These are phyloP conservation scores for Otocyon megalotis DNA, from an alignment of 2,113 vertebrate genomes.

Conservation along the genomic window DNA sequence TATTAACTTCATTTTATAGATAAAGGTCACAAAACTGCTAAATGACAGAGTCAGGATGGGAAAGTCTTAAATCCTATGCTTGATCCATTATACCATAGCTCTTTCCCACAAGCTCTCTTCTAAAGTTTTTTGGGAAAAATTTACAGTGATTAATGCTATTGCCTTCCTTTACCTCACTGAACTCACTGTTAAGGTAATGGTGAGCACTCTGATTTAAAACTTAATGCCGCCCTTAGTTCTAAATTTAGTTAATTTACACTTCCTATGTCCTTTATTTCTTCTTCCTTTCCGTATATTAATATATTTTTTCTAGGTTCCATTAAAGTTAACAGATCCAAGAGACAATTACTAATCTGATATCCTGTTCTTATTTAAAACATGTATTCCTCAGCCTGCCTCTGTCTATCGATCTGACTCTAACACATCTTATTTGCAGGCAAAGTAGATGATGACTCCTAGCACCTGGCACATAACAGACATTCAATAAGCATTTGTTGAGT, in stretches of 20 bases:
- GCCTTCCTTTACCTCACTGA: not conserved
- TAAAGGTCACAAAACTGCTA: constrained; percentile 61
- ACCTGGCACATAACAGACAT: not conserved
- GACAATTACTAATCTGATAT: constrained; percentile 51
- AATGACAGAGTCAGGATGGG: constrained; percentile 27
- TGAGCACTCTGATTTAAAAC: not conserved
- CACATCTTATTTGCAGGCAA: not conserved
- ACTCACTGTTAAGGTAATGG: not conserved
- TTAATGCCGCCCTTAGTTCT: not conserved
- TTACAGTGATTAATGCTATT: not conserved
- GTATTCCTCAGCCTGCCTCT: not conserved
- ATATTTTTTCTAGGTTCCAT: not conserved
- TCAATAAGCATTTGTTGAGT: not conserved
- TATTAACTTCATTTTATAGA: constrained; percentile 56
- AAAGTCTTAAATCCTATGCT: constrained; percentile 31
- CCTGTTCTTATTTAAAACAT: constrained; percentile 43
- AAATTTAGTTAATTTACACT: constrained; percentile 45
- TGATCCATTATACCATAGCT: not conserved
- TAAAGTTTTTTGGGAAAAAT: not conserved
- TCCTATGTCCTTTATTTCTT: constrained; percentile 9
- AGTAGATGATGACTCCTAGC: constrained; percentile 13
- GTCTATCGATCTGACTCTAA: constrained; percentile 35
- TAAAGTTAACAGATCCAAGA: constrained; percentile 34
- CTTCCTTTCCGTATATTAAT: not conserved
- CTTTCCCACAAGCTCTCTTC: not conserved